Base-by-base conservation (phyloP, 2,888 invertebrate species). In the Baccha elongata region DNA sequence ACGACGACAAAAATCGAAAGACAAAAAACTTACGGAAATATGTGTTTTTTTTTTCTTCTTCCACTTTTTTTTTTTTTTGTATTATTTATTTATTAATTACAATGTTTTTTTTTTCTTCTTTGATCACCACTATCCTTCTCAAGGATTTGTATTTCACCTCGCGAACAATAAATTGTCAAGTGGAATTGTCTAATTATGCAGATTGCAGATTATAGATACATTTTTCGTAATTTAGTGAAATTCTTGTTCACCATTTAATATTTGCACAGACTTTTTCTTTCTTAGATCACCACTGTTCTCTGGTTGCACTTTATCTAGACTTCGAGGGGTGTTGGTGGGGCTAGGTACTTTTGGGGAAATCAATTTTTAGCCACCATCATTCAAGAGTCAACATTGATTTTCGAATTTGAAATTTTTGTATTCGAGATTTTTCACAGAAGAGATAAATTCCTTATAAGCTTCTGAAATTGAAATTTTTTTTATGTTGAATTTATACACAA, bases 11-110 rank as follows among this genome's bases (percentile, higher is more conserved):
- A 15, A 35, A 62, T 42, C 6, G 2, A 44, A 15, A n/a, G 6
- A 58, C 21, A 72, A 60, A 68, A 53, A 74, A 64, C 60, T 80
- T 52, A 80, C 80, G 80, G 75, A 80, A 81, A 81, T 76, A 71
- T 76, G 50, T 60, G 35, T 71, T 60, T 71, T 69, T 53, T 11
- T 58, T 44, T 29, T 44, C 10, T 26, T 60, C 32, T 17, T 26
- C 26, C 17, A 46, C 35, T 53, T 46, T 13, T 15, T 29, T 17
- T 10, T 67, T 69, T 80, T 58, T 65, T 81, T 81, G 69, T n/a
- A n/a, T n/a, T n/a, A n/a, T 81, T 76, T 76, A 71, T 76, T 81
- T 81, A 75, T 81, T 75, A 65, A 60, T 71, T 69, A 23, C 72
- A 78, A 52, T 73, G 64, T 29, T 65, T 48, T 65, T 64, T 37